Conservation (phyloP, 2,113 vertebrate species). For the Periophthalmus modestus region DNA sequence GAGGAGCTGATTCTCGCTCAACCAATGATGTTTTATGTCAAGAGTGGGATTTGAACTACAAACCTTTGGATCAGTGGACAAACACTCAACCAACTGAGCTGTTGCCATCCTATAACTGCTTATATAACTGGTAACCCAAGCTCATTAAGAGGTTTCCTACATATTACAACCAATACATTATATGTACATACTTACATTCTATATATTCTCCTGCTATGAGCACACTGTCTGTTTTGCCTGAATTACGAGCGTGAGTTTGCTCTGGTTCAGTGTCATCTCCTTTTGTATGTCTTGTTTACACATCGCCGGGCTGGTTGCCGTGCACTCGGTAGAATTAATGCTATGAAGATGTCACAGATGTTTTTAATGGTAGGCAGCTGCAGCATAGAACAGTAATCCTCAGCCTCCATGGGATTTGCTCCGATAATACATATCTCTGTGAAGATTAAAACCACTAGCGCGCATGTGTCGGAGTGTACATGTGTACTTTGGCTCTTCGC, state of each 20-base stretch:
- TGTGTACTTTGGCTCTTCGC: conserved; percentile 27
- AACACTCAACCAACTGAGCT: too few relatives aligned
- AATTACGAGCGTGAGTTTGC: conserved; percentile 44
- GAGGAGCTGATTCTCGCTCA: too few relatives aligned
- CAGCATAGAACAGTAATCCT: conserved; percentile 65
- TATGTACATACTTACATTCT: too few relatives aligned
- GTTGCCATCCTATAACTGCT: too few relatives aligned
- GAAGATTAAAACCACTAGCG: conserved; percentile 69
- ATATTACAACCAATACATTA: too few relatives aligned
- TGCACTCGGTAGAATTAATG: conserved; percentile 56
- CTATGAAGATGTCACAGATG: conserved; percentile 68
- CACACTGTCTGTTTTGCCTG: not conserved
- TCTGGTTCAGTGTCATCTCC: conserved; percentile 38
- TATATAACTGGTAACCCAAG: too few relatives aligned
- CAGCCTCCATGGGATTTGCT: conserved; percentile 69
- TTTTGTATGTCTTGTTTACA: conserved; percentile 54
- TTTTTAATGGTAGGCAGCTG: conserved; percentile 74
- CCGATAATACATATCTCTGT: conserved; percentile 75
- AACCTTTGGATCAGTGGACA: too few relatives aligned
- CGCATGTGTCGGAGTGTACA: conserved; percentile 33
- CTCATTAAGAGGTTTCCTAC: too few relatives aligned
- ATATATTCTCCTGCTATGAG: conserved; percentile 11
- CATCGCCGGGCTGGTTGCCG: conserved; percentile 44
- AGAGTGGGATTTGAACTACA: too few relatives aligned
- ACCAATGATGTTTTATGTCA: too few relatives aligned